Evolutionary conservation across 2,888 invertebrate genomes (phyloP), one percentile per base, ranked within the genome.

Genomic region (Cryptus armator): DNA sequence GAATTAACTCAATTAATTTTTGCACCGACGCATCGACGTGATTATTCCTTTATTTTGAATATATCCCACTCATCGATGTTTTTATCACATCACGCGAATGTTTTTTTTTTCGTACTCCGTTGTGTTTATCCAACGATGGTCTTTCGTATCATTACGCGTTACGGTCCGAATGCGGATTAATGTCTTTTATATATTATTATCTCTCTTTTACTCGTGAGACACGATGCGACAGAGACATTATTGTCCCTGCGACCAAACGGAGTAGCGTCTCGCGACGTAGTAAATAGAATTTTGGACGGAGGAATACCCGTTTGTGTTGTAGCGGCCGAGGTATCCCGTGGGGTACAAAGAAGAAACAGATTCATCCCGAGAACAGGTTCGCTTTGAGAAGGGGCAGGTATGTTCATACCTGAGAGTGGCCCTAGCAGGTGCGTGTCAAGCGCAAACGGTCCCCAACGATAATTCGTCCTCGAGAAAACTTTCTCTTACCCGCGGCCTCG

Each of bases 341-440:
- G 72, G 75, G 77, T 56, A 62, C 70, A 68, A 68, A 64, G 79
- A 81, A 68, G 74, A 81, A 83, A 83, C 56, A 56, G 56, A 56
- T 56, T 77, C 51, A 53, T 82, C 83, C 62, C 44, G 70, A 24
- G 84, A 78, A 81, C 88, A 86, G 88, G 88, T 88, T 87, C 84
- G 62, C 70, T 43, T 16, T 53, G 56, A 56, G 83, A 77, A 83
- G 81, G 81, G 81, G 86, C 81, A 85, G 85, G 88, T 88, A 88
- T 86, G 71, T 80, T 75, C 59, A 56, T 85, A 88, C 86, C 87
- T 87, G 86, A 64, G 66, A 24, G 67, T 48, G 48, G 32, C 19
- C 64, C 77, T 12, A 59, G 56, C 81, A 86, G 81, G 81, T 59
- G 72, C 81, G 80, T 70, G 51, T 24, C 53, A 46, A 83, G 64